Evolutionary conservation across 1,140 invertebrate genomes (phyloP), one percentile per base, ranked within the genome.

Genomic region (Conopomorpha cramerella): DNA sequence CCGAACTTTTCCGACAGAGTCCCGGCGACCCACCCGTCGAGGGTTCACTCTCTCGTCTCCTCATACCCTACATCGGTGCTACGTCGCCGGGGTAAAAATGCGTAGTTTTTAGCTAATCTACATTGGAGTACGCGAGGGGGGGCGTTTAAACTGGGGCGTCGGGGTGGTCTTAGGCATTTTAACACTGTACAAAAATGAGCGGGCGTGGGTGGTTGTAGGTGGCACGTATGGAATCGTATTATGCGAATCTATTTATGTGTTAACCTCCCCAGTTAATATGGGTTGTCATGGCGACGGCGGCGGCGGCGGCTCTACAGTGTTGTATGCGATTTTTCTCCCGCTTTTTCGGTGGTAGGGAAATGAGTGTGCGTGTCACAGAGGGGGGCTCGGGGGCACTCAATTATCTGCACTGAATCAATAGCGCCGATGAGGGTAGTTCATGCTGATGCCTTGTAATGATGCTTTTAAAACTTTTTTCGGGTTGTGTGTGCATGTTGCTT

Each of bases 71-170:
- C n/a, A n/a, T n/a, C n/a, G n/a, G n/a, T n/a, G n/a, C n/a, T n/a
- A n/a, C 38, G 38, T 42, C 45, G 54, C 45, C 55, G 63, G 72
- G 73, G 77, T 70, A 78, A 78, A 78, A 78, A 73, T 77, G 66
- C 76, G 71, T 78, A 78, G 76, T 78, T 78, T 78, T 78, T 78
- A 78, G 73, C 76, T 78, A 78, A 78, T 78, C 76, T 77, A 61
- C 74, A 74, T 74, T 62, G 48, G 43, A 43, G 47, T 23, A n/a
- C n/a, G n/a, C 26, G 45, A 36, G 32, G 50, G 55, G 47, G 49
- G 43, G 39, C 60, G 52, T 65, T 74, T 71, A 67, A 74, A 74
- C 51, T 54, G 51, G 55, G 56, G 30, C 55, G 55, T n/a, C 31
- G 33, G 34, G 56, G 62, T 36, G 58, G 64, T 59, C 66, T 67